Evolutionary conservation across 2,888 invertebrate genomes (phyloP).

Genomic region (Aquatica leii): DNA sequence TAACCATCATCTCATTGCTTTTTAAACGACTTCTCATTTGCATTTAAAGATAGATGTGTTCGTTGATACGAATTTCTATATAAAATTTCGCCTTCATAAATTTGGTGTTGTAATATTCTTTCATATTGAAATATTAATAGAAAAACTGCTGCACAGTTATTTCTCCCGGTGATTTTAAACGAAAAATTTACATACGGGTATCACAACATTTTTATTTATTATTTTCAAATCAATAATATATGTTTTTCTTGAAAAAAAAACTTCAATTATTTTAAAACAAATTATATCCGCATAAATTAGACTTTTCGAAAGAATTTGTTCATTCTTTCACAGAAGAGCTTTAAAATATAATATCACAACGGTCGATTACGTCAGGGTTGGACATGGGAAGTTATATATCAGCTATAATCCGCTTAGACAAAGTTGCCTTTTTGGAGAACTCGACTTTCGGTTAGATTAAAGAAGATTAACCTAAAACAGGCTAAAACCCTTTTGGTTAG

Average conservation of each 20-base stretch:
- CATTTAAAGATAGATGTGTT: constrained; percentile 35
- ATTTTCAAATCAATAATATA: no score
- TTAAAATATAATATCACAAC: constrained; percentile 54
- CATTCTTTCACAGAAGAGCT: constrained; percentile 35
- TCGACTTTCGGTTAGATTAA: constrained; percentile 54
- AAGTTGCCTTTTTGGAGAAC: constrained; percentile 57
- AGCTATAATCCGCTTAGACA: constrained; percentile 57
- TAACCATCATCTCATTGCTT: constrained; percentile 37
- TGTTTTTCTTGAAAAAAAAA: no score
- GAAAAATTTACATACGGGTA: no score
- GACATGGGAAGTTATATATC: constrained; percentile 57
- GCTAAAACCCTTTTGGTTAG: constrained; percentile 47
- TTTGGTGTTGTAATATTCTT: constrained; percentile 22
- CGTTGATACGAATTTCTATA: constrained; percentile 29
- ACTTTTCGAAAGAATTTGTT: constrained; percentile 17
- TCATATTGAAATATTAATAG: constrained; percentile 3
- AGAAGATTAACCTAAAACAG: constrained; percentile 53
- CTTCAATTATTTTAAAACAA: no score
- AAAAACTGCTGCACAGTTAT: no score
- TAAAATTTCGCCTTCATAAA: constrained; percentile 27
- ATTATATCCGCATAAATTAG: not conserved
- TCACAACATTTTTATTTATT: no score
- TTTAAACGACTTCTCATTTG: constrained; percentile 37
- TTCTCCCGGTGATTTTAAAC: no score
- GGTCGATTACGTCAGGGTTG: constrained; percentile 51